Percentiles rank a stretch among this genome's conserved stretches.
Evolutionary conservation across 2,797 vertebrate species (phyloP).

Genomic region (Malurus leucopterus): DNA sequence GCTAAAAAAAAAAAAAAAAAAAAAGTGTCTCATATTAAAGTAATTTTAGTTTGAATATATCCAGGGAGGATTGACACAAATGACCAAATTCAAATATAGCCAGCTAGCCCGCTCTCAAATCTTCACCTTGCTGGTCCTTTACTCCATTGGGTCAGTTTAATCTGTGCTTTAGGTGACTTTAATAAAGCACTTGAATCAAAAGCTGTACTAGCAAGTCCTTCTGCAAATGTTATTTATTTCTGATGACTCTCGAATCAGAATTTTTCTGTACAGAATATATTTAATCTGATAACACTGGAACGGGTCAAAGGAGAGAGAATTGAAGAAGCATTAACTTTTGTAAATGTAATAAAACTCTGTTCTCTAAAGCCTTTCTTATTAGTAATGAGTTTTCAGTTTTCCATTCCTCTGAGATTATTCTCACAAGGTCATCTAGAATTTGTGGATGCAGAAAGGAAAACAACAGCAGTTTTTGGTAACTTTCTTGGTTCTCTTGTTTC

Average conservation of each 20-base stretch:
- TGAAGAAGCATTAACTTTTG: constrained; percentile 37
- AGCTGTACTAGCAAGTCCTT: background rate
- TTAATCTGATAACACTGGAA: constrained; percentile 38
- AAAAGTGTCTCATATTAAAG: background rate
- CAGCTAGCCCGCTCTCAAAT: background rate
- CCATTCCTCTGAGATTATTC: constrained; percentile 19
- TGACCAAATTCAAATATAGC: background rate
- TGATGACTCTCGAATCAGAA: background rate
- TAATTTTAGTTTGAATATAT: background rate
- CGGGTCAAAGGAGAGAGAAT: constrained; percentile 1
- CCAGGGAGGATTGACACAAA: background rate
- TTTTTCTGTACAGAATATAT: background rate
- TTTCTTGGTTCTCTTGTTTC: background rate
- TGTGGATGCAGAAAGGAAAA: background rate
- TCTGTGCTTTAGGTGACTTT: background rate
- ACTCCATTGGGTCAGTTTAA: background rate
- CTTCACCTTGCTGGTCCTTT: background rate
- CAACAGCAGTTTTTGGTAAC: background rate
- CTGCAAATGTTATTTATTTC: constrained; percentile 30
- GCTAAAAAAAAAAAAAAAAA: background rate
- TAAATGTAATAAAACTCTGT: constrained; percentile 55
- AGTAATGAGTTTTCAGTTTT: constrained; percentile 37
- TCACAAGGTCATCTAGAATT: constrained; percentile 13
- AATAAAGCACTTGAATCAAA: background rate
- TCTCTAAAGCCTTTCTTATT: constrained; percentile 20